Evolutionary conservation across 2,888 invertebrate species (phyloP).

Genomic region (Harpalus rubripes): DNA sequence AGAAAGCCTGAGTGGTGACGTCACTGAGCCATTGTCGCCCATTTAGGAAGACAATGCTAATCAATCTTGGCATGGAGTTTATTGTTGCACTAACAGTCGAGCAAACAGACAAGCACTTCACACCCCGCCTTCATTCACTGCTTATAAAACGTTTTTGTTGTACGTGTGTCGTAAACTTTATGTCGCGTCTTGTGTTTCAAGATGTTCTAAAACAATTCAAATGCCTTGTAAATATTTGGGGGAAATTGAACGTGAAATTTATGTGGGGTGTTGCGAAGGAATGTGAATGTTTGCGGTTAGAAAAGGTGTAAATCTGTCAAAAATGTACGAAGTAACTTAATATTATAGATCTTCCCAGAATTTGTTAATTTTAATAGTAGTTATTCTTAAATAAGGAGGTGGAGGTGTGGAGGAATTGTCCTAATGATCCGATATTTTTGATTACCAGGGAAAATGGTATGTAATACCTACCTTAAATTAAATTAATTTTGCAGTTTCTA

Average conservation of each 20-base stretch:
- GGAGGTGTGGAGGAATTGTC: too few species aligned
- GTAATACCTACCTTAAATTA: too few species aligned
- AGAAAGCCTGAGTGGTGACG: constrained; percentile 40
- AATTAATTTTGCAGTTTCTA: too few species aligned
- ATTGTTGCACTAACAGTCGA: constrained; percentile 55
- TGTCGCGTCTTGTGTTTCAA: constrained; percentile 21
- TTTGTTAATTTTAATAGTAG: too few species aligned
- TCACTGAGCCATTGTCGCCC: constrained; percentile 32
- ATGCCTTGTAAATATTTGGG: constrained; percentile 48
- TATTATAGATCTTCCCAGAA: too few species aligned
- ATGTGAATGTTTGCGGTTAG: constrained; percentile 22
- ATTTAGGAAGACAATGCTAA: constrained; percentile 66
- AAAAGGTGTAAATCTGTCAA: not conserved
- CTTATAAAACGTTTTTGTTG: constrained; percentile 55
- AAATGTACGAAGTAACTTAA: too few species aligned
- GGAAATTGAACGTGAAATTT: constrained; percentile 44
- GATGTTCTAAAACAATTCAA: constrained; percentile 42
- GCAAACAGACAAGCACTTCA: constrained; percentile 54
- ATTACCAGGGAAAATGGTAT: too few species aligned
- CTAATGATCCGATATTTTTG: too few species aligned
- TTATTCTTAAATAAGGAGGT: too few species aligned
- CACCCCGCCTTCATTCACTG: constrained; percentile 49
- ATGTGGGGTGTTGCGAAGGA: constrained; percentile 12
- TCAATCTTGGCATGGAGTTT: constrained; percentile 56
- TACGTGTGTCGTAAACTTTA: constrained; percentile 48